Percentiles rank a stretch among this genome's conserved stretches.
Conservation (phyloP, 2,888 invertebrate genomes). For the Trissolcus brochymenae region DNA sequence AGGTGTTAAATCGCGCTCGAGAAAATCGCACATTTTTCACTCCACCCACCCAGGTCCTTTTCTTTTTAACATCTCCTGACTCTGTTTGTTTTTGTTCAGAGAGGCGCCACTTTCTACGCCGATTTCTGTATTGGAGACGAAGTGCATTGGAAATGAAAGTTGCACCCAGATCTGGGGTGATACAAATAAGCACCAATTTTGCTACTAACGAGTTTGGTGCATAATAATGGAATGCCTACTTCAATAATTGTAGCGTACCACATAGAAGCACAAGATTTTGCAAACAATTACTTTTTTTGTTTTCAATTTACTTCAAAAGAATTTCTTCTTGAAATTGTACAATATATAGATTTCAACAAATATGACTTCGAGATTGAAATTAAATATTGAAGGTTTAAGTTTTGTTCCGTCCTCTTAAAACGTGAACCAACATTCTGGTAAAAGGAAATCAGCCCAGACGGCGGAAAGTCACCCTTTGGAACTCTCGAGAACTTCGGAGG, state of each 20-base stretch:
- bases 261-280: too few relatives aligned
- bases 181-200: slow-evolving; percentile 32
- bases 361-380: too few relatives aligned
- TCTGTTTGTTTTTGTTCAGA: slow-evolving; percentile 25
- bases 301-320: too few relatives aligned
- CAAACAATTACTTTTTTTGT: too few relatives aligned
- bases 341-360: too few relatives aligned
- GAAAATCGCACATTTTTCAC: slow-evolving; percentile 10
- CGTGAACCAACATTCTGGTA: too few relatives aligned
- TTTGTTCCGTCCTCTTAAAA: not conserved
- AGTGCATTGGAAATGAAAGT: slow-evolving; percentile 55
- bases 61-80: slow-evolving; percentile 15
- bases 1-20: slow-evolving; percentile 1
- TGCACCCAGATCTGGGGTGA: slow-evolving; percentile 50
- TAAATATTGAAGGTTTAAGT: not conserved
- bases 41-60: slow-evolving; percentile 10
- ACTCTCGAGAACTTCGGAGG: slow-evolving; percentile 13
- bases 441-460: too few relatives aligned
- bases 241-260: too few relatives aligned
- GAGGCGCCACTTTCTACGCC: slow-evolving; percentile 49
- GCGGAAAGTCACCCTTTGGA: not conserved
- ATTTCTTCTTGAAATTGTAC: too few relatives aligned
- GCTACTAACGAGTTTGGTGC: too few relatives aligned
- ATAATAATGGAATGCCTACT: too few relatives aligned
- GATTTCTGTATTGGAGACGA: slow-evolving; percentile 22